These are phyloP conservation scores for Hymenochirus boettgeri DNA, from an alignment of 2,113 vertebrate species.

Conservation along the genomic window DNA sequence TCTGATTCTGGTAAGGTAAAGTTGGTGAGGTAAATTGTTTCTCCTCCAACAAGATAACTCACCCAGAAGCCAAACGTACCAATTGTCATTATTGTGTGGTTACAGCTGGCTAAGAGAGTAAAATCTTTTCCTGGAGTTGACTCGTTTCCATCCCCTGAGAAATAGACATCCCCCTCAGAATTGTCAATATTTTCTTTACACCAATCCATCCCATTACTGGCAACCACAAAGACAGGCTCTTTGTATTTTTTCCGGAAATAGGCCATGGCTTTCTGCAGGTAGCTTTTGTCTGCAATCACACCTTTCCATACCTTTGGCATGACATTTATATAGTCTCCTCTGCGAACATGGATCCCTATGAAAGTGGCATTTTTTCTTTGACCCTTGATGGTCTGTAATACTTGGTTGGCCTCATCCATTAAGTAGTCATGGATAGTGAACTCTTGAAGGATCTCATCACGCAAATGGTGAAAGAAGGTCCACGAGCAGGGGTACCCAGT, in stretches of 20 bases:
- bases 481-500: constrained; percentile 56
- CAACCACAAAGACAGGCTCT: constrained; percentile 53
- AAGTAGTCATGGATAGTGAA: constrained; percentile 54
- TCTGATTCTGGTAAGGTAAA: constrained; percentile 54
- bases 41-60: constrained; percentile 52
- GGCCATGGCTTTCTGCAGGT: constrained; percentile 53
- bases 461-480: constrained; percentile 59
- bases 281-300: constrained; percentile 49
- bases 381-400: constrained; percentile 29
- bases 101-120: constrained; percentile 51
- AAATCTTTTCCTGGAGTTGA: constrained; percentile 43
- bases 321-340: constrained; percentile 53
- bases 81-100: constrained; percentile 58
- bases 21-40: constrained; percentile 55
- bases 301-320: constrained; percentile 54
- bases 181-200: constrained; percentile 50
- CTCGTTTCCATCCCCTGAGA: constrained; percentile 49
- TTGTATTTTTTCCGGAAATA: constrained; percentile 52
- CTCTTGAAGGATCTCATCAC: constrained; percentile 47
- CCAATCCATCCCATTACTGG: constrained; percentile 58
- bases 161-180: constrained; percentile 50
- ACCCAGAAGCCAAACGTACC: constrained; percentile 63
- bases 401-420: constrained; percentile 29
- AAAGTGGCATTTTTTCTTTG: constrained; percentile 40
- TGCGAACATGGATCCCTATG: constrained; percentile 53